Base-by-base conservation (phyloP, 2,888 invertebrate genomes). In the Xylophagus ater region DNA sequence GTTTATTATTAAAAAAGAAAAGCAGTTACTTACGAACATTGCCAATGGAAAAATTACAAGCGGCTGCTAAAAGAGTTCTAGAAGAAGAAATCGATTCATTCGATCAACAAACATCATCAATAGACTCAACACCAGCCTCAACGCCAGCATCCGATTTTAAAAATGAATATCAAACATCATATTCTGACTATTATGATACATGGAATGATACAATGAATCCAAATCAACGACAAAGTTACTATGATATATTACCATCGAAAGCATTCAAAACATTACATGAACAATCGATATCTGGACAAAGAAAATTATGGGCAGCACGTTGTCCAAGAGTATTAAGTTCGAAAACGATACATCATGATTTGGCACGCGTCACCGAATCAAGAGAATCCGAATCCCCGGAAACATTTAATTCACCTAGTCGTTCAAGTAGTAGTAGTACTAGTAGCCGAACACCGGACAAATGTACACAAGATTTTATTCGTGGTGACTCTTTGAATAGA, bases 251-350 rank as follows among this genome's bases (percentile, higher is more conserved):
- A 21, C 74, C 75, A 3, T 74, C 75, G 1, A 70, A 71, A 50
- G 70, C 74, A 2, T 73, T 75, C 51, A 70, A 69, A 47, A 56
- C 68, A 1, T 53, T 74, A 20, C 70, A 72, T 50, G 72, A 72
- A 32, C 65, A 69, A 43, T 57, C 63, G 2, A 26, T 39, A 3
- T 55, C 53, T 29, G 59, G 56, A 2, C 44, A 57, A 35, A 57
- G 72, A 46, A 66, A 68, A 43, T 65, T 70, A 8, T 64, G 72
- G 50, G 67, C 70, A 17, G 74, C 73, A 1, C 68, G 73, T 34
- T 79, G 78, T 57, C 78, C 78, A 0, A 65, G 76, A 39, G 72
- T 76, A 29, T 62, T 72, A 43, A 76, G 74, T 51, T 68, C 71
- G 12, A 75, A 74, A 58, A 72, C 70, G 34, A 61, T 74, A 21